phyloP scores from a whole-genome alignment of 92 coral and sea anemone species.

The Zoanthus sociatus region DNA sequence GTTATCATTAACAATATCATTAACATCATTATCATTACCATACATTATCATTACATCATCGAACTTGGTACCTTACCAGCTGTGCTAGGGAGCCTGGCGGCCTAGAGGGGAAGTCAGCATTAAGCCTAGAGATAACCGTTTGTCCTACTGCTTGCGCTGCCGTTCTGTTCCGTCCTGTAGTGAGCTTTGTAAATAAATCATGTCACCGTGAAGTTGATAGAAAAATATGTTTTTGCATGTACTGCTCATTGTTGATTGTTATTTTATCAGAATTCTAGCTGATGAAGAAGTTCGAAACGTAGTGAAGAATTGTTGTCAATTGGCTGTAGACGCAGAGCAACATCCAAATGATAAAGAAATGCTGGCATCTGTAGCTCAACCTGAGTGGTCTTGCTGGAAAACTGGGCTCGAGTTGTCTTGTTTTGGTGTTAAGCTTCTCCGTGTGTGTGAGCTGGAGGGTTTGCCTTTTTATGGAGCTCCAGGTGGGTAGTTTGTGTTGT shows the following conservation, averaged over 20 bases:
- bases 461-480: slow-evolving; percentile 96
- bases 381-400: slow-evolving; percentile 99
- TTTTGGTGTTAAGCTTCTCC: slow-evolving; percentile 93
- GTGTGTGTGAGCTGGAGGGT: slow-evolving; percentile 89
- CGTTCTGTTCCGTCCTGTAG: no score
- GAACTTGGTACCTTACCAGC: no score
- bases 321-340: slow-evolving; percentile 77
- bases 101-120: no score
- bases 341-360: slow-evolving; percentile 82
- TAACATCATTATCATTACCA: no score
- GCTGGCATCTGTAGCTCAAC: slow-evolving; percentile 79
- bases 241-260: not conserved
- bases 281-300: slow-evolving; percentile 91
- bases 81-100: no score
- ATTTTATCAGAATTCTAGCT: slow-evolving; percentile 75
- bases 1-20: no score
- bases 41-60: not conserved
- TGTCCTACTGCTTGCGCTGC: no score
- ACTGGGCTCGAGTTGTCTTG: slow-evolving; percentile 96
- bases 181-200: no score
- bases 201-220: not conserved
- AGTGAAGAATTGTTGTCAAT: slow-evolving; percentile 88
- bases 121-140: no score
- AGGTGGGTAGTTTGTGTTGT: slow-evolving; percentile 36
- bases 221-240: not conserved